Evolutionary conservation across 1,140 invertebrate species (phyloP), one percentile per base, ranked within the genome.

Genomic region (Bathynomus jamesi): DNA sequence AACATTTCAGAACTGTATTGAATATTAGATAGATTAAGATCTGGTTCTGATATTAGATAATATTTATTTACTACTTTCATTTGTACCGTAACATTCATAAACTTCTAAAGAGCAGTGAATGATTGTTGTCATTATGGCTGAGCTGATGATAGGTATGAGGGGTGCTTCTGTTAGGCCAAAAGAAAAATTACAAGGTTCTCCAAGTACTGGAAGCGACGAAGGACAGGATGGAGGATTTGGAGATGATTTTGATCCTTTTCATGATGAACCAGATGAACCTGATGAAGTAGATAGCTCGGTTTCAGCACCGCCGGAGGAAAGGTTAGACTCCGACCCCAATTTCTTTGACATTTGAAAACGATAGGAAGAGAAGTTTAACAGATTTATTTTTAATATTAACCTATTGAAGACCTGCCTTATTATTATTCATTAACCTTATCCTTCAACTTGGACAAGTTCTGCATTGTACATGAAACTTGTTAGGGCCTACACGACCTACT

Each of bases 161-260:
- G 71, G 30, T 66, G 72, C 66, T 25, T 73, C 76, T 21, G 76
- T 77, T 25, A 72, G 77, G 30, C 74, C 73, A 72, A 85, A 86
- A 82, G 84, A 78, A 61, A 82, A 80, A 79, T 67, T 81, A 24
- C 86, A 90, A 71, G 90, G 89, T 69, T 92, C 90, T 63, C 89
- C 91, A n/a, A 90, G 89, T 77, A 91, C 89, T 72, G 89, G 90
- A 79, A 92, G 89, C 72, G 91, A 93, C 79, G 91, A 94, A 67
- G 89, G 90, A 70, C 83, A 83, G 72, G 86, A 89, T 80, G 40
- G 87, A 86, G 74, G 85, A 83, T 84, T 85, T 78, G 85, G 83
- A 67, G 85, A 88, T 78, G 91, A 93, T 81, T 88, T 93, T 79
- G 91, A 93, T 83, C 85, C 87, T 30, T 88, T 87, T 80, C 78